phyloP scores from a whole-genome alignment of 2,888 invertebrate genomes.

The Ephialtes manifestator region DNA sequence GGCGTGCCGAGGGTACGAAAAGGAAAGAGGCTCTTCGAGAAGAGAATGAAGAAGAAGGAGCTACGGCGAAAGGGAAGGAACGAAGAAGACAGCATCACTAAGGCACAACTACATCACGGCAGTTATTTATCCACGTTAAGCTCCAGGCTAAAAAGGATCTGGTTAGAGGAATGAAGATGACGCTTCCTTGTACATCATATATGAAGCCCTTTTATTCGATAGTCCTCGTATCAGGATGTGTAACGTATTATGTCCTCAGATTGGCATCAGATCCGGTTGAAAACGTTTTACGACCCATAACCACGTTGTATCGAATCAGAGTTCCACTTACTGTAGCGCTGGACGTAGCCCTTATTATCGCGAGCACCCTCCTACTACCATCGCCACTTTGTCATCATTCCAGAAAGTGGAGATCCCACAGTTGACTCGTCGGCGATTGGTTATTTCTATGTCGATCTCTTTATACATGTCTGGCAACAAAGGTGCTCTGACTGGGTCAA shows the following conservation, averaged over 20 bases:
- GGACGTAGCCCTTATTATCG: constrained; percentile 29
- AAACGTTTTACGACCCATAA: constrained; percentile 50
- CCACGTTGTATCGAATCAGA: constrained; percentile 37
- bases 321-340: constrained; percentile 3
- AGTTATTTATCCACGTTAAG: constrained; percentile 46
- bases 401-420: constrained; percentile 20
- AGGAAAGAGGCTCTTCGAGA: constrained; percentile 19
- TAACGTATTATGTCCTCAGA: constrained; percentile 4
- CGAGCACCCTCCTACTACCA: constrained; percentile 32
- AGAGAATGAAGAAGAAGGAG: not conserved
- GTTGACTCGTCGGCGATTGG: constrained; percentile 49
- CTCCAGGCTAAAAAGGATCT: constrained; percentile 26
- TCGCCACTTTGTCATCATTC: constrained; percentile 54
- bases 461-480: not conserved
- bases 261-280: constrained; percentile 4
- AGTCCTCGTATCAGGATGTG: not conserved
- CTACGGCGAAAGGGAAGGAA: not conserved
- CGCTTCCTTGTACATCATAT: not conserved
- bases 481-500: not conserved
- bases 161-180: constrained; percentile 20
- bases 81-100: constrained; percentile 4
- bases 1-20: constrained; percentile 58
- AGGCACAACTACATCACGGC: not conserved
- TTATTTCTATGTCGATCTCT: constrained; percentile 38
- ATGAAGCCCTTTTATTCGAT: constrained; percentile 13